A percentile compares a stretch with the other conserved stretches of the same genome.
These are phyloP conservation scores for Drosophila prosaltans DNA, from an alignment of 1,140 invertebrate genomes.

Conservation along the genomic window DNA sequence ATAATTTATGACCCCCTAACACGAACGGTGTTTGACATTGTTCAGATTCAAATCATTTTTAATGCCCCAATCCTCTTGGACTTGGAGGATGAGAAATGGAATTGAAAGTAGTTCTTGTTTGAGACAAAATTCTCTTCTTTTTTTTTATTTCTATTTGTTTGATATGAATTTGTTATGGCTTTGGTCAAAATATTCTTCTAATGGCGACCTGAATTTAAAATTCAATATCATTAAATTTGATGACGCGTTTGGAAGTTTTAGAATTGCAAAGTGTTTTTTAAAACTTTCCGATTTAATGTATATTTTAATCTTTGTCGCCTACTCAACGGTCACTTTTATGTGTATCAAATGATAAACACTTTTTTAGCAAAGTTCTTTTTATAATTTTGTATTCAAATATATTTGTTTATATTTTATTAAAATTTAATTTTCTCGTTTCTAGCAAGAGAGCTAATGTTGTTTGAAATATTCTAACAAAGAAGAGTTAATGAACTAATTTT, in stretches of 20 bases:
- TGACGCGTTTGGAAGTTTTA: no score
- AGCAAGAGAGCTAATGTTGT: neutral
- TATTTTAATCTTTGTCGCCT: no score
- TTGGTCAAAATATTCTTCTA: neutral
- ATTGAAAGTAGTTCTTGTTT: neutral
- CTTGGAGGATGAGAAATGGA: neutral
- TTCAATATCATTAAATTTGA: no score
- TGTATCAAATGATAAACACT: no score
- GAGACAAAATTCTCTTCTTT: neutral
- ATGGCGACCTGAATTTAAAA: no score
- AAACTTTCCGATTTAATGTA: neutral
- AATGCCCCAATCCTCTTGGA: neutral
- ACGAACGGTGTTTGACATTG: slow-evolving; percentile 11
- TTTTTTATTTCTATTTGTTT: neutral
- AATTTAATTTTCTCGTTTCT: neutral
- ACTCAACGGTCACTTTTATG: no score
- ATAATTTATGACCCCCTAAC: slow-evolving; percentile 4
- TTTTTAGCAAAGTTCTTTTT: no score
- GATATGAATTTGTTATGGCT: no score
- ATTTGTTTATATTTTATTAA: neutral
- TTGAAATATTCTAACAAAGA: neutral
- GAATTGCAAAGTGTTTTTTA: neutral
- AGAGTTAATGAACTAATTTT: no score
- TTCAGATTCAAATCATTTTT: slow-evolving; percentile 5
- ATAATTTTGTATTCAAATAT: no score